Evolutionary conservation across 1,140 invertebrate species (phyloP).

Genomic region (Dendrolimus punctatus): DNA sequence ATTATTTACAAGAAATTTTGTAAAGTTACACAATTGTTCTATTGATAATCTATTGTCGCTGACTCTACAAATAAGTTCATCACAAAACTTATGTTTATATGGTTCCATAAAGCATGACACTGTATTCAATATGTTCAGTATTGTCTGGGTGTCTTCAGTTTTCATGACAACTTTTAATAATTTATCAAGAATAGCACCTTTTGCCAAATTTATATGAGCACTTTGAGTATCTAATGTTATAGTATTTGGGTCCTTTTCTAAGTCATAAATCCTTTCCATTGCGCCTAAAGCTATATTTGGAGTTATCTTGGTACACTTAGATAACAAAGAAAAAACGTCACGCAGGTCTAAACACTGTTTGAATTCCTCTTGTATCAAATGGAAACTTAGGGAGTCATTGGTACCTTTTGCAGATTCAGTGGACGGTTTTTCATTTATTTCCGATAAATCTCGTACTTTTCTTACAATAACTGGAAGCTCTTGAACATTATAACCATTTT

Average conservation of each 20-base stretch:
- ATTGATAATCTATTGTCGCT: slow-evolving; percentile 75
- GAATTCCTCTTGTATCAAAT: slow-evolving; percentile 64
- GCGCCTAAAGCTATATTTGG: slow-evolving; percentile 66
- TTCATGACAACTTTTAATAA: slow-evolving; percentile 58
- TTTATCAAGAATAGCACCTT: slow-evolving; percentile 61
- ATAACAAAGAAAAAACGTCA: slow-evolving; percentile 60
- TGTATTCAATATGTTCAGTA: slow-evolving; percentile 57
- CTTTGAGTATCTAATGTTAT: slow-evolving; percentile 24
- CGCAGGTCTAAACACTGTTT: slow-evolving; percentile 52
- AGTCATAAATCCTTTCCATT: slow-evolving; percentile 60
- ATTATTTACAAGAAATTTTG: slow-evolving; percentile 59
- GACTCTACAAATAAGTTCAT: slow-evolving; percentile 75
- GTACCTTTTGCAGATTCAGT: slow-evolving; percentile 16
- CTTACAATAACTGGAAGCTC: slow-evolving; percentile 80
- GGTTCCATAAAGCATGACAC: slow-evolving; percentile 56
- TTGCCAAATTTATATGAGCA: slow-evolving; percentile 54
- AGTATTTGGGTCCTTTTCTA: slow-evolving; percentile 43
- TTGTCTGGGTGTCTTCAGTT: slow-evolving; percentile 61
- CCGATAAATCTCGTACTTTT: slow-evolving; percentile 63
- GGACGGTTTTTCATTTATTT: slow-evolving; percentile 22
- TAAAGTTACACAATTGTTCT: slow-evolving; percentile 75
- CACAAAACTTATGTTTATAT: slow-evolving; percentile 73
- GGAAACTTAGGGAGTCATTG: slow-evolving; percentile 42
- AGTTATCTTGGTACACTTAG: slow-evolving; percentile 65
- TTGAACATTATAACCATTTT: slow-evolving; percentile 78